Evolutionary conservation across 1,140 invertebrate genomes (phyloP).

Genomic region (Sitodiplosis mosellana): DNA sequence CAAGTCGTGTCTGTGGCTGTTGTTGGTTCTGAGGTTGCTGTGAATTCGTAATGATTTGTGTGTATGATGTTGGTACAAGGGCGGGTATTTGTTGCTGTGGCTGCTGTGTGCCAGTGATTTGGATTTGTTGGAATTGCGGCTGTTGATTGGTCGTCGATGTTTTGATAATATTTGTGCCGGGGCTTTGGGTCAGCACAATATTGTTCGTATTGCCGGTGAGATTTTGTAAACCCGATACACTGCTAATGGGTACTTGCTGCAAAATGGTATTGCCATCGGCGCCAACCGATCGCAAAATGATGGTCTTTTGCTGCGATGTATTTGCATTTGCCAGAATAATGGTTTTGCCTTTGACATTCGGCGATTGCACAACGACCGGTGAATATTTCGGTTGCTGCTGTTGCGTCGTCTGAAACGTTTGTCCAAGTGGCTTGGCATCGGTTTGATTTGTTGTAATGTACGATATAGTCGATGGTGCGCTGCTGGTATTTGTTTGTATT

Average conservation of each 20-base stretch:
- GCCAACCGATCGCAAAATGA: conserved; percentile 22
- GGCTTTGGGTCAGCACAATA: conserved; percentile 18
- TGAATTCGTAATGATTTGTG: background rate
- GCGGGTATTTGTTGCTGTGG: conserved; percentile 16
- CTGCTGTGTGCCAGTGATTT: conserved; percentile 7
- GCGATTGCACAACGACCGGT: conserved; percentile 8
- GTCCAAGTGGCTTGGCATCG: background rate
- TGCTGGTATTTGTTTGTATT: conserved; percentile 17
- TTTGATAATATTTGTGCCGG: conserved; percentile 20
- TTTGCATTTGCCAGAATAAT: conserved; percentile 18
- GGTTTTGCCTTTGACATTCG: conserved; percentile 14
- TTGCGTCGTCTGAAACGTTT: background rate
- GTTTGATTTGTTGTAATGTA: background rate
- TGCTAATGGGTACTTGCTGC: conserved; percentile 23
- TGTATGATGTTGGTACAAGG: conserved; percentile 15
- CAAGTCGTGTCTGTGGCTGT: background rate
- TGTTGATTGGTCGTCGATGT: conserved; percentile 12
- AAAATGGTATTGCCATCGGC: conserved; percentile 17
- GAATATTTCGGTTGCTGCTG: conserved; percentile 9
- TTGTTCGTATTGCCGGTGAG: conserved; percentile 9
- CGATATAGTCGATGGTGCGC: conserved; percentile 10
- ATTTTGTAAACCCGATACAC: conserved; percentile 16
- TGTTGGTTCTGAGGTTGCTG: background rate
- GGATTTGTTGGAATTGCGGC: conserved; percentile 9
- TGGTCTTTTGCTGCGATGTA: conserved; percentile 14